Evolutionary conservation across 2,888 invertebrate species (phyloP), one percentile per base, ranked within the genome.

Genomic region (Gasteruption jaculator): DNA sequence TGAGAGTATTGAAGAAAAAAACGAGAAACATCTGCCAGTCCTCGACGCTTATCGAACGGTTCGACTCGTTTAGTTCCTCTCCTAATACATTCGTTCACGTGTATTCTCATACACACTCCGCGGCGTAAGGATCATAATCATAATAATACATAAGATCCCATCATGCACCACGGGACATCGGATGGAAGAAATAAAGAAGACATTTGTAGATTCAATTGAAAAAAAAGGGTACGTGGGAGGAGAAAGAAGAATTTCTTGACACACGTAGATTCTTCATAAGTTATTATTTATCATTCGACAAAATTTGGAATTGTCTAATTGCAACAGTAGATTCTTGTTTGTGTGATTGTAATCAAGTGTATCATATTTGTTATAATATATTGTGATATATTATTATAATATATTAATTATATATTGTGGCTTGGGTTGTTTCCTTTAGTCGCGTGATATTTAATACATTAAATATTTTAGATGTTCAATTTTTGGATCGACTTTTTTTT

Each of bases 21-120:
- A 65, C 61, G 55, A 59, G 61, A 60, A 67, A 65, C 66, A 66
- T 67, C 66, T 66, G 66, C 66, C 65, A 61, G 60, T 60, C 57
- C 60, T 65, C 66, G 63, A 66, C 63, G 59, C 58, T 61, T 64
- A 66, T 66, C 63, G 66, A 65, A 63, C 55, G 59, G 50, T 58
- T 59, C 58, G 57, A 53, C 48, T 53, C 53, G 46, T 61, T 58
- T 50, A 43, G 45, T 49, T 52, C 52, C 50, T 54, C 48, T 50
- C 38, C 55, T 43, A 33, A 41, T 46, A 45, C 50, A 48, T 46
- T 47, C 53, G 48, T 57, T 52, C 59, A 53, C 54, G 49, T 55
- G 52, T 47, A 44, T 48, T 48, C 43, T n/a, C 50, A 46, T 48
- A 42, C 48, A 41, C 41, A 41, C n/a, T n/a, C n/a, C n/a, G n/a